Evolutionary conservation across 2,888 invertebrate species (phyloP), one percentile per base, ranked within the genome.

Genomic region (Gasteruption jaculator): DNA sequence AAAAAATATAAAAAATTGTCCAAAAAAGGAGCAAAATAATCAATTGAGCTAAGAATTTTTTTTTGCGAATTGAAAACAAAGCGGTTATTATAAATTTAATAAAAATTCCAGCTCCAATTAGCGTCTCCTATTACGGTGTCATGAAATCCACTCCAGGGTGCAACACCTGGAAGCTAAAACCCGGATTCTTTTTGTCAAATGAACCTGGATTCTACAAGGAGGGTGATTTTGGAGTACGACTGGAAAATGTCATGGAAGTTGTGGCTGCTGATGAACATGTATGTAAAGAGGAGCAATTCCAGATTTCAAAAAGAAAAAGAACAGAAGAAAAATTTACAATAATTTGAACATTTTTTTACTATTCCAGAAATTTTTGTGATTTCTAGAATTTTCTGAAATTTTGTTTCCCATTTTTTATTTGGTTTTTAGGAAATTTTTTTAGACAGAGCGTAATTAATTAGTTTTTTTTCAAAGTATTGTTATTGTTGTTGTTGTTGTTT

Each of bases 131-230:
- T 61, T 19, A 41, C 4, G 48, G 48, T 27, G 38, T 38, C 18
- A 39, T 21, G 18, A 5, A 31, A n/a, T 11, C 50, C 8, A 22
- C 38, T 15, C 12, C 41, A 4, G 54, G 49, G 16, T 65, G 65
- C 18, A 58, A 45, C 45, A 75, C 75, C 41, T 76, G 75, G 61
- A 76, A 63, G 63, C 75, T 59, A 73, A 78, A 72, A 48, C 80
- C 84, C 50, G 88, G 89, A 45, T 86, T 86, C 61, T 90, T 88
- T 60, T 77, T 90, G 43, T 83, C 86, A 5, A 83, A 80, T 60
- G 91, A 91, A 57, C 95, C 95, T 1, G 93, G 92, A 5, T 92
- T 83, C 74, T 95, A 95, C 65, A 85, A 87, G 60, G 79, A 82
- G 46, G 82, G 82, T 4, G 81, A 86, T 56, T 95, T 86, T 68